phyloP scores from a whole-genome alignment of 2,113 vertebrate genomes.

The Pholis gunnellus region DNA sequence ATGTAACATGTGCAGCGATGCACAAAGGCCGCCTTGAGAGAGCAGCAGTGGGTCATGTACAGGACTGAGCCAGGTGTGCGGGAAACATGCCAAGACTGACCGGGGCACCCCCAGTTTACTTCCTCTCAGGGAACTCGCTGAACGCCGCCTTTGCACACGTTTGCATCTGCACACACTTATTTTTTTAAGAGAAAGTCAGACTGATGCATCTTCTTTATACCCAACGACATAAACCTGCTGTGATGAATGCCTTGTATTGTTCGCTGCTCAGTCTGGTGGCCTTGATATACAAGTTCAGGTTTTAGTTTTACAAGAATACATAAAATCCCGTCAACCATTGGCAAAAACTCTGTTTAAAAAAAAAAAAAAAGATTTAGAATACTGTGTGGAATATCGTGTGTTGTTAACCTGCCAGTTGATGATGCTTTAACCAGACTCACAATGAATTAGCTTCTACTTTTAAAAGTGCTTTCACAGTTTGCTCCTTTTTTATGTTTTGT shows the following conservation, averaged over 20 bases:
- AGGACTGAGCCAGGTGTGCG: slow-evolving; percentile 74
- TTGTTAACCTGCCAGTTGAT: slow-evolving; percentile 15
- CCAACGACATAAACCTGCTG: slow-evolving; percentile 13
- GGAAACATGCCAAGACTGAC: slow-evolving; percentile 66
- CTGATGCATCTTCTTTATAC: slow-evolving; percentile 33
- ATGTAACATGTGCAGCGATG: slow-evolving; percentile 59
- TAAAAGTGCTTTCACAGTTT: slow-evolving; percentile 33
- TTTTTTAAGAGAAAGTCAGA: slow-evolving; percentile 22
- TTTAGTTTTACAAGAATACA: neutral
- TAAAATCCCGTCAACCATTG: neutral
- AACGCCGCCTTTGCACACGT: slow-evolving; percentile 40
- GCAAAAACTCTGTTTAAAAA: slow-evolving; percentile 2
- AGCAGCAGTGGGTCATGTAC: slow-evolving; percentile 26
- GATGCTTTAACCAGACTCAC: slow-evolving; percentile 35
- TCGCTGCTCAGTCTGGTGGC: slow-evolving; percentile 25
- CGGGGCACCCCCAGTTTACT: slow-evolving; percentile 26
- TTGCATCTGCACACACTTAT: slow-evolving; percentile 20
- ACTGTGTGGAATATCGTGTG: neutral
- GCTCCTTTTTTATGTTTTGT: slow-evolving; percentile 18
- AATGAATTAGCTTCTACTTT: slow-evolving; percentile 24
- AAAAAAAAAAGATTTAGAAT: neutral
- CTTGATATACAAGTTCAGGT: neutral
- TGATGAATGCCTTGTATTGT: slow-evolving; percentile 37
- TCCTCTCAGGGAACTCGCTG: slow-evolving; percentile 39
- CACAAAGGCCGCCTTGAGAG: slow-evolving; percentile 77